phyloP scores from a whole-genome alignment of 2,888 invertebrate genomes.

The Xanthia togata region DNA sequence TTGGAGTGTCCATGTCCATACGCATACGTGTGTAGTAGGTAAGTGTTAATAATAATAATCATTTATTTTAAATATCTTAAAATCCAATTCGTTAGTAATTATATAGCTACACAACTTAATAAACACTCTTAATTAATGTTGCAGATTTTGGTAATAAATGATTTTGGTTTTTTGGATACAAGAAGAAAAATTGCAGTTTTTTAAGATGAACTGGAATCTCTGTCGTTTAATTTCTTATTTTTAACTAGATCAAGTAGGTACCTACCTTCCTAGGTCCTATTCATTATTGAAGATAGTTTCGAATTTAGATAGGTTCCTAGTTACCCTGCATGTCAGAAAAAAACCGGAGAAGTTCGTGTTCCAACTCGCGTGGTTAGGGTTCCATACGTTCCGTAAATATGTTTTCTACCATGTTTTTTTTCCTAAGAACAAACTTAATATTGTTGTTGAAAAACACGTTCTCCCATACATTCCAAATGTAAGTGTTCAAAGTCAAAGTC shows the following conservation, averaged over 20 bases:
- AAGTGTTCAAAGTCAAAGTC: too few species aligned
- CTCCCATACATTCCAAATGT: too few species aligned
- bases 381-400: too few species aligned
- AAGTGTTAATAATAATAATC: background rate
- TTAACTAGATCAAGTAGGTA: background rate
- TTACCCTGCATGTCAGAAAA: too few species aligned
- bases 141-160: background rate
- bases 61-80: background rate
- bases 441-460: too few species aligned
- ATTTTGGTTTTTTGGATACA: background rate
- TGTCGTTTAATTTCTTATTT: background rate
- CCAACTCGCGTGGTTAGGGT: too few species aligned
- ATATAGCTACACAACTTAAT: background rate
- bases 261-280: too few species aligned
- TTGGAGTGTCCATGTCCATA: background rate
- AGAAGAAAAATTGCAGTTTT: background rate
- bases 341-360: too few species aligned
- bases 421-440: too few species aligned
- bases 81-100: background rate
- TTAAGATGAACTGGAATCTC: background rate
- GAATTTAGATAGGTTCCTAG: too few species aligned
- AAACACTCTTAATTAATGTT: background rate
- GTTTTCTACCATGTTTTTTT: too few species aligned
- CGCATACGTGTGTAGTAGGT: background rate
- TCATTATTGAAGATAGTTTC: too few species aligned